Base-by-base conservation (phyloP, 2,113 vertebrate genomes). In the Heterotis niloticus region DNA sequence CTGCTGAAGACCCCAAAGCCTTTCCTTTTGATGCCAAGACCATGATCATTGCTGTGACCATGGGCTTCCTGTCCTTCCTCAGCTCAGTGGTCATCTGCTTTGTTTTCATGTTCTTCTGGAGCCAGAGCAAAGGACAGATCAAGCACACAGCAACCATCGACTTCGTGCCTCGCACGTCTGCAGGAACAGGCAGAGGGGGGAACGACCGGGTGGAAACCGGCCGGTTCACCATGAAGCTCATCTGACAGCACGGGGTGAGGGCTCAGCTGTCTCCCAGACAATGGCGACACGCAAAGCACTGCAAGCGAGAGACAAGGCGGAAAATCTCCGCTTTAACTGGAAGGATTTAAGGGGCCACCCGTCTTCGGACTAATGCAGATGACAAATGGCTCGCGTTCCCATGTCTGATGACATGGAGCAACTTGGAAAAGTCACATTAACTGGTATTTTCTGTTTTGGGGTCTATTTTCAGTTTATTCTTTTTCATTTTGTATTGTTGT, bases 41-140 rank as follows among this genome's bases (percentile, higher is more conserved):
- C 0, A 87, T 96, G 26, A 83, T 90, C 29, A 90, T 96, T 24
- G 93, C 94, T 20, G 86, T 92, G 4, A 93, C 92, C 0, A 94
- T 96, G 0, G 95, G 95, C 1, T 89, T 94, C 64, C 81, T 95
- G 29, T 95, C 94, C 0, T 97, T 96, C 84, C 92, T 95, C 52
- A 92, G 94, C 84, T 96, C 95, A 0, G 94, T 96, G 28, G 88
- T 88, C 7, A 62, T 96, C 9, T 97, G 95, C 80, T 97, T 96
- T 29, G 59, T 94, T 72, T 92, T 96, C 82, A 95, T 97, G 77
- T 90, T 95, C 77, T 87, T 96, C 67, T 97, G 94, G 95, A 96
- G 93, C 81, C 94, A 94, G 71, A 86, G 93, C 84, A 94, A 91
- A 79, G 94, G 95, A 5, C 90, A 91, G 44, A 89, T 94, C 81